Percentiles rank a stretch among this genome's conserved stretches.
These are phyloP conservation scores for Muscicapa adusta DNA, from an alignment of 2,113 vertebrate genomes.

Conservation along the genomic window DNA sequence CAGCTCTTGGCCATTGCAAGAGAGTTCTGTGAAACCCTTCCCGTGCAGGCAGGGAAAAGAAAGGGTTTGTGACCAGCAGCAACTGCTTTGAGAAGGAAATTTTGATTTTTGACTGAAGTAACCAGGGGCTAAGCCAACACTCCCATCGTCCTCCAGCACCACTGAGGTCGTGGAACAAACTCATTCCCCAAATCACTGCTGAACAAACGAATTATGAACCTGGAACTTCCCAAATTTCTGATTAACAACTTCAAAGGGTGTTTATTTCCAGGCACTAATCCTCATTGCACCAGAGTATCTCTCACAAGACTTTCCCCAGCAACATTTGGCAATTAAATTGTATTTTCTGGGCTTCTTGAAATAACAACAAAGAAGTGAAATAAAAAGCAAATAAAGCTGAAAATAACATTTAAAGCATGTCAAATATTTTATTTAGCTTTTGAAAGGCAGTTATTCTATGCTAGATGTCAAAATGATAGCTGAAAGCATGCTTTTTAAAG, in stretches of 20 bases:
- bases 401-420: constrained; percentile 62
- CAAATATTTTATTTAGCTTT: constrained; percentile 62
- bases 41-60: background rate
- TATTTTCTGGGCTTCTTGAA: constrained; percentile 35
- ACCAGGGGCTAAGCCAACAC: fast-evolving
- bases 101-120: background rate
- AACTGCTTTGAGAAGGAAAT: background rate
- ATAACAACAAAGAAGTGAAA: constrained; percentile 43
- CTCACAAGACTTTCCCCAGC: constrained; percentile 18
- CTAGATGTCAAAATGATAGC: constrained; percentile 55
- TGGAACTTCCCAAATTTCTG: background rate
- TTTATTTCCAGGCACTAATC: background rate
- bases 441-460: constrained; percentile 66
- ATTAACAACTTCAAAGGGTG: background rate
- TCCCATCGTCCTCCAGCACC: background rate
- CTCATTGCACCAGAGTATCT: background rate
- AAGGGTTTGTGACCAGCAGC: background rate
- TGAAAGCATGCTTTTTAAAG: constrained; percentile 61
- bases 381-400: constrained; percentile 58
- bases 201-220: background rate
- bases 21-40: background rate
- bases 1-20: background rate
- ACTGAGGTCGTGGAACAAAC: background rate
- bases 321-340: constrained; percentile 57
- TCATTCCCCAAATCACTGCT: background rate